Evolutionary conservation across 2,888 invertebrate species (phyloP).

Genomic region (Abrostola tripartita): DNA sequence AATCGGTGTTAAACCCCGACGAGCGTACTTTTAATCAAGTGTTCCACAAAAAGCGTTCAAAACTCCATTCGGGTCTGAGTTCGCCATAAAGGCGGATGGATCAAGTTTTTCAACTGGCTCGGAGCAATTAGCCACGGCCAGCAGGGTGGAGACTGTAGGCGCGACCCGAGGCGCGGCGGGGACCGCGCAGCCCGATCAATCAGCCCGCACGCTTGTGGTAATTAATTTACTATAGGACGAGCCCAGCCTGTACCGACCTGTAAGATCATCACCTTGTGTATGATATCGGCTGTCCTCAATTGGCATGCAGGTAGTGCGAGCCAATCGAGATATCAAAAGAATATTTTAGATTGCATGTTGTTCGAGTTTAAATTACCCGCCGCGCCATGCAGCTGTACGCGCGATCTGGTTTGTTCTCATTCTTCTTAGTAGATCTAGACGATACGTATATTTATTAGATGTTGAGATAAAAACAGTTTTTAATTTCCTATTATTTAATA

Average conservation of each 20-base stretch:
- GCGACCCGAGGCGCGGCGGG: slow-evolving; percentile 66
- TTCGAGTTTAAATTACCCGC: slow-evolving; percentile 35
- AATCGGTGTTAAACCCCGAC: slow-evolving; percentile 43
- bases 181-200: slow-evolving; percentile 68
- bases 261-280: slow-evolving; percentile 38
- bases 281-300: slow-evolving; percentile 56
- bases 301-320: slow-evolving; percentile 48
- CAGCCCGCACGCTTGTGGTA: slow-evolving; percentile 69
- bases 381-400: slow-evolving; percentile 10
- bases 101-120: slow-evolving; percentile 73
- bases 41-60: slow-evolving; percentile 57
- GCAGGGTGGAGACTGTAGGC: slow-evolving; percentile 67
- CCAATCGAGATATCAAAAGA: slow-evolving; percentile 34
- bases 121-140: slow-evolving; percentile 71
- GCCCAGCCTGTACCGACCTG: slow-evolving; percentile 24
- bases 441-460: slow-evolving; percentile 10
- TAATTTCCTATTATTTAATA: neutral
- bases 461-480: neutral
- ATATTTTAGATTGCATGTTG: slow-evolving; percentile 23
- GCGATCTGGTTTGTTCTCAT: slow-evolving; percentile 21
- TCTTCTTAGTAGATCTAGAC: neutral
- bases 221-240: slow-evolving; percentile 74
- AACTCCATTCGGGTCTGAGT: slow-evolving; percentile 54
- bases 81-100: slow-evolving; percentile 64
- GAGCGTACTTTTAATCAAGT: slow-evolving; percentile 50